phyloP scores from a whole-genome alignment of 1,140 invertebrate genomes.

The Drosophila ambigua region DNA sequence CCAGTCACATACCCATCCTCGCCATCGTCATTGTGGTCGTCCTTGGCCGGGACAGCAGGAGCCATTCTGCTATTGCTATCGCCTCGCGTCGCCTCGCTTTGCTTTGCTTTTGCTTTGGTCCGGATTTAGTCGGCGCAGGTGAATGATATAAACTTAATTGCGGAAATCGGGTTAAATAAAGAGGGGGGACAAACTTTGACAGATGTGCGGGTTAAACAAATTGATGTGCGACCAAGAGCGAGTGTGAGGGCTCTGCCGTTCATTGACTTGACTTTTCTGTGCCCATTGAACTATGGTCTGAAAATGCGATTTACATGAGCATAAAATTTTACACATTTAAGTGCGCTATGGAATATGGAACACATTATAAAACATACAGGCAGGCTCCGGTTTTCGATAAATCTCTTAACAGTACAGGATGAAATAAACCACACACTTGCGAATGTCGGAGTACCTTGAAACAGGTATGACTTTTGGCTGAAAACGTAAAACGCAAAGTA shows the following conservation, averaged over 20 bases:
- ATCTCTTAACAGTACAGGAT: too few relatives aligned
- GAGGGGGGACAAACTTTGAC: conserved; percentile 61
- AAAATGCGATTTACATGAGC: too few relatives aligned
- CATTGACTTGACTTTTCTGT: conserved; percentile 74
- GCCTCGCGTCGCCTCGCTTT: conserved; percentile 20
- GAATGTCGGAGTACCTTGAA: too few relatives aligned
- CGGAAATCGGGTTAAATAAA: conserved; percentile 77
- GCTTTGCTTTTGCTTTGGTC: conserved; percentile 24
- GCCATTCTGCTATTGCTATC: conserved; percentile 25
- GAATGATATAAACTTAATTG: conserved; percentile 83
- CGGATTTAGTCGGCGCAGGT: conserved; percentile 48
- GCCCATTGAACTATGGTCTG: conserved; percentile 38
- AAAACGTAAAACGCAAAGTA: too few relatives aligned
- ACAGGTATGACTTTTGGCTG: too few relatives aligned
- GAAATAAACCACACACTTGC: too few relatives aligned
- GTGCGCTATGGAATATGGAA: too few relatives aligned
- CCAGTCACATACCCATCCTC: too few relatives aligned
- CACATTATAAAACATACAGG: too few relatives aligned
- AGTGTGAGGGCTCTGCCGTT: conserved; percentile 45
- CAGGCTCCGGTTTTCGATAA: too few relatives aligned
- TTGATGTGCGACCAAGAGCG: conserved; percentile 53
- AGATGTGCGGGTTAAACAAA: conserved; percentile 81
- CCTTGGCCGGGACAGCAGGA: conserved; percentile 12
- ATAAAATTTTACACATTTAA: too few relatives aligned
- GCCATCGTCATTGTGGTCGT: conserved; percentile 4